Percentiles rank a stretch among this genome's conserved stretches.
These are phyloP conservation scores for Coracias cyanogaster DNA, from an alignment of 2,797 vertebrate species.

Conservation along the genomic window DNA sequence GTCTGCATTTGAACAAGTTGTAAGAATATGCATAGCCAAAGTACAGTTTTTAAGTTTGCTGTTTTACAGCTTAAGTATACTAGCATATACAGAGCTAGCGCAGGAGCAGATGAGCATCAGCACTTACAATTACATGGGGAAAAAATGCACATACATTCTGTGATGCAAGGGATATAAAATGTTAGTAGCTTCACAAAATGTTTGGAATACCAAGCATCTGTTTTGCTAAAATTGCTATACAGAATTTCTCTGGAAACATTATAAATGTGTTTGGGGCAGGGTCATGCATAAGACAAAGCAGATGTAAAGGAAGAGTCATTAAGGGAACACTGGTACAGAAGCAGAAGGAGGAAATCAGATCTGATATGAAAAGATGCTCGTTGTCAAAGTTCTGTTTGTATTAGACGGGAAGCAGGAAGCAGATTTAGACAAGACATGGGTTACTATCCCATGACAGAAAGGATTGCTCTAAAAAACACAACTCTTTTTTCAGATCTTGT, in stretches of 20 bases:
- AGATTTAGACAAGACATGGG: neutral
- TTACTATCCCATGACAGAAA: neutral
- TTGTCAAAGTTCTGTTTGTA: neutral
- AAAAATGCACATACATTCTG: neutral
- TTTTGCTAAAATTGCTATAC: neutral
- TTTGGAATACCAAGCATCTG: neutral
- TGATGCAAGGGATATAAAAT: neutral
- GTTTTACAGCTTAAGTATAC: neutral
- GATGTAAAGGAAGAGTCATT: neutral
- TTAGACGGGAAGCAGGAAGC: neutral
- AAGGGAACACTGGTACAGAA: neutral
- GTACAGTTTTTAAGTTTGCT: neutral
- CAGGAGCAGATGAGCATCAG: neutral
- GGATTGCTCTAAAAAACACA: neutral
- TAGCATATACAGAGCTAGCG: neutral
- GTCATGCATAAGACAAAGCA: neutral
- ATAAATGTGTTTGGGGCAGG: neutral
- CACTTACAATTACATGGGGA: neutral
- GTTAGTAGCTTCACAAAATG: neutral
- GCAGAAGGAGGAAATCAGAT: neutral
- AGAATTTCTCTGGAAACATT: neutral
- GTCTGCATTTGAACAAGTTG: neutral
- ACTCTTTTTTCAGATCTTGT: neutral
- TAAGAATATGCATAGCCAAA: neutral
- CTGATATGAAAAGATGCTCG: neutral